Evolutionary conservation across 2,113 vertebrate species (phyloP).

Genomic region (Petrocephalus microphthalmus): DNA sequence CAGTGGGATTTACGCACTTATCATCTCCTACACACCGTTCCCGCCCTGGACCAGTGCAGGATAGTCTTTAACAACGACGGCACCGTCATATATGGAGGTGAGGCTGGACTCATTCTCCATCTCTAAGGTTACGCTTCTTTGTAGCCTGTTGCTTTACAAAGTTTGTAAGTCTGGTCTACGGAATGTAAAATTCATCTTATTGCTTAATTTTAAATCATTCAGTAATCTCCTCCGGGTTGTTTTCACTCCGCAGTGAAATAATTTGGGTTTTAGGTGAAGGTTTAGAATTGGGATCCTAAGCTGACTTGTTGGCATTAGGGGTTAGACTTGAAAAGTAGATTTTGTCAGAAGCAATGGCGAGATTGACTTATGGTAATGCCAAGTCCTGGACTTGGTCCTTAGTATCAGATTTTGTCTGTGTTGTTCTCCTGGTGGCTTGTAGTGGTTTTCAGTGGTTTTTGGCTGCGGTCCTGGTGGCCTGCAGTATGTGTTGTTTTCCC

Average conservation of each 20-base stretch:
- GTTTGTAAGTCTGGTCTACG: neutral
- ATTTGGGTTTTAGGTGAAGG: neutral
- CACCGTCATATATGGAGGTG: slow-evolving; percentile 98
- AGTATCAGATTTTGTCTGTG: neutral
- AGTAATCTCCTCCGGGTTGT: neutral
- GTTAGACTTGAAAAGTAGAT: neutral
- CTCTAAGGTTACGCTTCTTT: neutral
- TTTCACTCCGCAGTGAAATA: neutral
- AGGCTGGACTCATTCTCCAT: slow-evolving; percentile 15
- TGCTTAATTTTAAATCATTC: neutral
- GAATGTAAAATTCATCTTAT: neutral
- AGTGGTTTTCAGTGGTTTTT: neutral
- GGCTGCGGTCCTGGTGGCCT: neutral
- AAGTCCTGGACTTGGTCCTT: neutral
- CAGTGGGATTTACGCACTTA: slow-evolving; percentile 98
- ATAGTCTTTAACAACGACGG: slow-evolving; percentile 98
- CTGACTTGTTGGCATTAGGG: neutral
- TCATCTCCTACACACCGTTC: slow-evolving; percentile 93
- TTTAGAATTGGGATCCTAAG: neutral
- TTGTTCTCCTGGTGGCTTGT: neutral
- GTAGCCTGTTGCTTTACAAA: neutral
- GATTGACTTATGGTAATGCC: neutral
- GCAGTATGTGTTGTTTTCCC: neutral
- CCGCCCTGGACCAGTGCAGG: slow-evolving; percentile 95
- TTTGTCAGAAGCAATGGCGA: neutral